phyloP scores from a whole-genome alignment of 2,888 invertebrate genomes.

The Aporophyla nigra region DNA sequence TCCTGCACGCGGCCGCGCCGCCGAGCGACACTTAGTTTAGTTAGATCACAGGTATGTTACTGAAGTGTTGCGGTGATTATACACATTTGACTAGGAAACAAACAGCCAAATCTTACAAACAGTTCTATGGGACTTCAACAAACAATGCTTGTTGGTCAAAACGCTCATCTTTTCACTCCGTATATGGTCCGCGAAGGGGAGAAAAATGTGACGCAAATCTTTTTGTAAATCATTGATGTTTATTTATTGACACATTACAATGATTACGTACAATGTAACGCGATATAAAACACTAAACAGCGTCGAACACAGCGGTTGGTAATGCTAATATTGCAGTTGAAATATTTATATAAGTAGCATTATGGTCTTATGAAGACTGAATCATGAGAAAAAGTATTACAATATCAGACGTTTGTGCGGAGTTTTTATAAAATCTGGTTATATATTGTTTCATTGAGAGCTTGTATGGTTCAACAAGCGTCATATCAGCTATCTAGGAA shows the following conservation, averaged over 20 bases:
- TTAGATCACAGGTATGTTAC: conserved; percentile 25
- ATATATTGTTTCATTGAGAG: conserved; percentile 1
- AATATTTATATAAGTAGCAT: conserved; percentile 32
- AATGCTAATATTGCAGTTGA: conserved; percentile 26
- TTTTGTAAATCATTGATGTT: conserved; percentile 36
- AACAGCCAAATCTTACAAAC: background rate
- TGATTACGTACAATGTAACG: conserved; percentile 41
- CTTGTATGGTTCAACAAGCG: conserved; percentile 4
- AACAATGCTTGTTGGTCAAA: background rate
- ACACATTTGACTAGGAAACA: background rate
- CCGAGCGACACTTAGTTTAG: background rate
- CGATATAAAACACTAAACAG: conserved; percentile 35
- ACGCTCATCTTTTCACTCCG: background rate
- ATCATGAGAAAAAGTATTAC: conserved; percentile 9
- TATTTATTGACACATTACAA: conserved; percentile 47
- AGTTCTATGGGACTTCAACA: background rate
- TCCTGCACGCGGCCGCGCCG: conserved; percentile 25
- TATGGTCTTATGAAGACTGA: background rate
- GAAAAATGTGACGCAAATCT: background rate
- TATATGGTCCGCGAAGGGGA: background rate
- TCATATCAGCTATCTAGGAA: conserved; percentile 15
- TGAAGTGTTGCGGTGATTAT: background rate
- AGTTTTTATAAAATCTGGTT: conserved; percentile 24
- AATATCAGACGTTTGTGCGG: background rate
- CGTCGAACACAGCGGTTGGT: conserved; percentile 24